A percentile compares a stretch with the other conserved stretches of the same genome.
Conservation (phyloP, 2,113 vertebrate species). For the Triplophysa rosa region DNA sequence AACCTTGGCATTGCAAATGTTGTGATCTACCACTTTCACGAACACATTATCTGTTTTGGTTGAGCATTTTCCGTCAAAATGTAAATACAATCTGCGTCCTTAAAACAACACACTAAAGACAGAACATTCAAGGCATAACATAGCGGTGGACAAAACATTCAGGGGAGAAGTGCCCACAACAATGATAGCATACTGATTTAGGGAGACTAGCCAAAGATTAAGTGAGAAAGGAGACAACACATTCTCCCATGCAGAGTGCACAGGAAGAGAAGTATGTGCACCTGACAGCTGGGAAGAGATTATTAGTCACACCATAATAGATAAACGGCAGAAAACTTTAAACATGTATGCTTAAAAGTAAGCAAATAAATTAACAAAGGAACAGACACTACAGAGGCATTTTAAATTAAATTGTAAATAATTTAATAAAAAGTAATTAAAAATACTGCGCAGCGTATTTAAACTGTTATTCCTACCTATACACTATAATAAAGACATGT, state of each 20-base stretch:
- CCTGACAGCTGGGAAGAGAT: constrained; percentile 17
- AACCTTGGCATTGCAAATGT: background rate
- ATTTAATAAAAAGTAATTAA: background rate
- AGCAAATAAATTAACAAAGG: background rate
- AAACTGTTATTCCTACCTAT: background rate
- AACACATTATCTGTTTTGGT: background rate
- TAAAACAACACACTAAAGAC: constrained; percentile 1
- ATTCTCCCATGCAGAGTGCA: background rate
- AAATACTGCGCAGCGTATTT: background rate
- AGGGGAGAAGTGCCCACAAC: background rate
- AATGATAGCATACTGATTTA: constrained; percentile 22
- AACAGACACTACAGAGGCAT: too few relatives aligned
- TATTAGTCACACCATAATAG: background rate
- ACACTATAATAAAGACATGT: background rate
- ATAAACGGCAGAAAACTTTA: background rate
- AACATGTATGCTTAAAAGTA: background rate
- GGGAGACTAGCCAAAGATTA: constrained; percentile 29
- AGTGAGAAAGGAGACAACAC: constrained; percentile 14
- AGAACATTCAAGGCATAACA: constrained; percentile 9
- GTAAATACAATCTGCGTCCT: constrained; percentile 8
- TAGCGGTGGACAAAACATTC: constrained; percentile 9
- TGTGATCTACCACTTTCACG: background rate
- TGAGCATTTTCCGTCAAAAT: background rate
- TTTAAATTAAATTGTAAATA: background rate
- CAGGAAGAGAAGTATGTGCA: constrained; percentile 20